phyloP scores from a whole-genome alignment of 2,113 vertebrate genomes.

The Romanogobio albipinnatus region DNA sequence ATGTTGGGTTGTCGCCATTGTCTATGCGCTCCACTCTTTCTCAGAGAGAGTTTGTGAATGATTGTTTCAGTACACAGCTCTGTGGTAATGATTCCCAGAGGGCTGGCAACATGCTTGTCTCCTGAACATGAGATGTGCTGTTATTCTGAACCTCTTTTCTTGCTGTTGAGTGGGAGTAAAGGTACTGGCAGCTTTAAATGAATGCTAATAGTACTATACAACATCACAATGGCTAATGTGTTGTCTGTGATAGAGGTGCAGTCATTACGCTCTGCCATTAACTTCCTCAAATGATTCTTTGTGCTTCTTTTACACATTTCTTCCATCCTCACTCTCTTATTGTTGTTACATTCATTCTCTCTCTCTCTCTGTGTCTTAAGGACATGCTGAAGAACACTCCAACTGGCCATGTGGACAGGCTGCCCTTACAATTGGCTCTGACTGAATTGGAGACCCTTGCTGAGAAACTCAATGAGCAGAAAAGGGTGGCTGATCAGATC shows the following conservation, averaged over 20 bases:
- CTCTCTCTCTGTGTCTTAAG: slow-evolving; percentile 64
- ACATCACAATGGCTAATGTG: slow-evolving; percentile 18
- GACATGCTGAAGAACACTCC: slow-evolving; percentile 98
- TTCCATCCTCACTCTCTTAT: background rate
- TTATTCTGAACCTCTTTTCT: background rate
- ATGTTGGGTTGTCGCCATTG: background rate
- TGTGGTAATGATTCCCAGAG: slow-evolving; percentile 21
- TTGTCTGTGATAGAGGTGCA: slow-evolving; percentile 13
- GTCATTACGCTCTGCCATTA: slow-evolving; percentile 1
- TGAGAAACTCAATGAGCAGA: slow-evolving; percentile 95
- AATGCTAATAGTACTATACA: slow-evolving; percentile 17
- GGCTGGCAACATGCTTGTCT: slow-evolving; percentile 18
- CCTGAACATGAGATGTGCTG: background rate
- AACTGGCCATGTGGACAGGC: slow-evolving; percentile 86
- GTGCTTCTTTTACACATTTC: background rate
- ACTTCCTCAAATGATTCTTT: background rate
- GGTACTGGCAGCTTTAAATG: background rate
- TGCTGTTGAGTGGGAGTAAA: slow-evolving; percentile 7
- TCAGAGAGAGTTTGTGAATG: slow-evolving; percentile 6
- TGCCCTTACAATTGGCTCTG: slow-evolving; percentile 93
- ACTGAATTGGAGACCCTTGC: slow-evolving; percentile 94
- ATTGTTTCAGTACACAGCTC: slow-evolving; percentile 22
- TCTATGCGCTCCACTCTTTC: background rate
- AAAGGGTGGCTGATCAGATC: slow-evolving; percentile 91
- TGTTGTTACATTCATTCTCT: background rate